Conservation (phyloP, 2,888 invertebrate genomes). For the Bellardia pandia region DNA sequence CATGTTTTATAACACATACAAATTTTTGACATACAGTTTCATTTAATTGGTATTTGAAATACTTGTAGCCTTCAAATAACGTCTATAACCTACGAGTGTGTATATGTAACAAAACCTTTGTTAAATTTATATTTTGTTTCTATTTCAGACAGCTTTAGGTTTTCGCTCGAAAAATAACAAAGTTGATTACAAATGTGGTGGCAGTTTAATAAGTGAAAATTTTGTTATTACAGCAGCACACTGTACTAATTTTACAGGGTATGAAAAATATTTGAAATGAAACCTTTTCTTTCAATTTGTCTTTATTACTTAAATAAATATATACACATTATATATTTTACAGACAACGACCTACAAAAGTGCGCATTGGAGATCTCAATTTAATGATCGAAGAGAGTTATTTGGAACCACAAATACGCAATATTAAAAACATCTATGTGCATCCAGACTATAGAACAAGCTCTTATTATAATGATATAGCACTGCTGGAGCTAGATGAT, state of each 20-base stretch:
- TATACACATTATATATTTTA: neutral
- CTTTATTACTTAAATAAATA: neutral
- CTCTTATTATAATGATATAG: constrained; percentile 81
- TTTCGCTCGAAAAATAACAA: constrained; percentile 68
- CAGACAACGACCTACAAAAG: constrained; percentile 78
- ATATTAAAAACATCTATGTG: constrained; percentile 75
- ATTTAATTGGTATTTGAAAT: no score
- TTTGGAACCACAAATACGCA: constrained; percentile 77
- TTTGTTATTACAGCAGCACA: constrained; percentile 83
- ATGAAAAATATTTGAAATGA: neutral
- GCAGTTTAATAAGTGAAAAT: constrained; percentile 81
- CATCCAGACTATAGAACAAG: constrained; percentile 78
- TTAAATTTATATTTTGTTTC: neutral
- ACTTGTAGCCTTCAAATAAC: no score
- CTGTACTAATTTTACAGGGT: constrained; percentile 80
- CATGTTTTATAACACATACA: no score
- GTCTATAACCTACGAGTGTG: no score
- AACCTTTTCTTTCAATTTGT: neutral
- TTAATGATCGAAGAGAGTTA: constrained; percentile 77
- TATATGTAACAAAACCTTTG: no score
- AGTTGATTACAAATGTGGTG: constrained; percentile 82
- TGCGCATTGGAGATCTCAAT: constrained; percentile 81
- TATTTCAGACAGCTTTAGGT: constrained; percentile 78
- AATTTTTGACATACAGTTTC: no score
- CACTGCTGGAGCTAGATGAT: constrained; percentile 76